Conservation (phyloP, 2,113 vertebrate species). For the Leucosticte australis region DNA sequence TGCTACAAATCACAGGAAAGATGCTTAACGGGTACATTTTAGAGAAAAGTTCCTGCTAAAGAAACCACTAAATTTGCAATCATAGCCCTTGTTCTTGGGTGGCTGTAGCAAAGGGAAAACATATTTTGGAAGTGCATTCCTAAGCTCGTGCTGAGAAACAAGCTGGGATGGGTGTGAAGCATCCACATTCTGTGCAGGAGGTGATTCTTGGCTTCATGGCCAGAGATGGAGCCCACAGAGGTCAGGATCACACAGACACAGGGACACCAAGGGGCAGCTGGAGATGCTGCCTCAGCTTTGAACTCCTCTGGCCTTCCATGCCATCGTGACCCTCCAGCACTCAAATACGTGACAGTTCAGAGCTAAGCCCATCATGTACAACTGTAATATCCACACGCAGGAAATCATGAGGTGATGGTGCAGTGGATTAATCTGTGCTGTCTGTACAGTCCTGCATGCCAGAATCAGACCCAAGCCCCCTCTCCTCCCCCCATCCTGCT, state of each 20-base stretch:
- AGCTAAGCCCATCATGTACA: background rate
- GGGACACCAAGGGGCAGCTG: background rate
- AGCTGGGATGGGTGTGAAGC: background rate
- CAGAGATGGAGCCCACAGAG: background rate
- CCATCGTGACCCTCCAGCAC: accelerated
- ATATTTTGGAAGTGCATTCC: background rate
- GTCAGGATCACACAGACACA: accelerated
- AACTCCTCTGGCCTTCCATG: background rate
- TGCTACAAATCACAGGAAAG: constrained; percentile 47
- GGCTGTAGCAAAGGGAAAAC: background rate
- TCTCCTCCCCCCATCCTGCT: background rate
- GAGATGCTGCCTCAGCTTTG: background rate
- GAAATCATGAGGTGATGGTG: background rate
- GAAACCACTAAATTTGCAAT: constrained; percentile 26
- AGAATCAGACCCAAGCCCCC: background rate
- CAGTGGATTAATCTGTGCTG: background rate
- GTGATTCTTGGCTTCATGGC: background rate
- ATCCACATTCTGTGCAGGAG: background rate
- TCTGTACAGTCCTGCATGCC: background rate
- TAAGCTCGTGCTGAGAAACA: background rate
- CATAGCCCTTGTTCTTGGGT: background rate
- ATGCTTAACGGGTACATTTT: background rate
- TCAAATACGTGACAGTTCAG: background rate
- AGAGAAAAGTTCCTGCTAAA: constrained; percentile 19
- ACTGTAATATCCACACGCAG: background rate